Conservation (phyloP, 2,797 vertebrate genomes). For the Falco columbarius region DNA sequence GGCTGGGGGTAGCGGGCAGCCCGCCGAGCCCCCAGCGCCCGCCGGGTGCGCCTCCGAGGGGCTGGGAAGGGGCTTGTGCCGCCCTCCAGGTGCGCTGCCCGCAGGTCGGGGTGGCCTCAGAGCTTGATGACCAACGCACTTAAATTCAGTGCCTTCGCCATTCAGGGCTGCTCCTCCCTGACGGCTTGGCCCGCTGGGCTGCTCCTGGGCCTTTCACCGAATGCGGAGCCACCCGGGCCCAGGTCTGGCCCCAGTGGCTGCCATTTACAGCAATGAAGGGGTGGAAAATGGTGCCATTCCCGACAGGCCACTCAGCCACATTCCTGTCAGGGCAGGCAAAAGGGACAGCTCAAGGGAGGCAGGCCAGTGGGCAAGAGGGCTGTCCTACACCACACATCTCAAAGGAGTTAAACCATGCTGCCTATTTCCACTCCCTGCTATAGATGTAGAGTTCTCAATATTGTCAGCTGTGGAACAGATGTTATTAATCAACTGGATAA, state of each 20-base stretch:
- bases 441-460: neutral
- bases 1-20: neutral
- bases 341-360: rapidly evolving
- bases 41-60: rapidly evolving
- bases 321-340: neutral
- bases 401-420: neutral
- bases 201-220: neutral
- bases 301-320: rapidly evolving
- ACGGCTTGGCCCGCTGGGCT: neutral
- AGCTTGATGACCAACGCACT: rapidly evolving
- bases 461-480: conserved; percentile 4
- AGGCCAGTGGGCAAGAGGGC: rapidly evolving
- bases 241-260: rapidly evolving
- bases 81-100: neutral
- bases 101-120: neutral
- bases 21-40: rapidly evolving
- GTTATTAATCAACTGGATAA: conserved; percentile 24
- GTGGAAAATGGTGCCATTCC: neutral
- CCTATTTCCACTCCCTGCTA: neutral
- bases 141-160: rapidly evolving
- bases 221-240: rapidly evolving
- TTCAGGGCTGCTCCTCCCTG: neutral
- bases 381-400: rapidly evolving
- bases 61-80: neutral
- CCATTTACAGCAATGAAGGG: rapidly evolving